phyloP scores from a whole-genome alignment of 1,140 invertebrate species.

The Harpegnathos saltator region DNA sequence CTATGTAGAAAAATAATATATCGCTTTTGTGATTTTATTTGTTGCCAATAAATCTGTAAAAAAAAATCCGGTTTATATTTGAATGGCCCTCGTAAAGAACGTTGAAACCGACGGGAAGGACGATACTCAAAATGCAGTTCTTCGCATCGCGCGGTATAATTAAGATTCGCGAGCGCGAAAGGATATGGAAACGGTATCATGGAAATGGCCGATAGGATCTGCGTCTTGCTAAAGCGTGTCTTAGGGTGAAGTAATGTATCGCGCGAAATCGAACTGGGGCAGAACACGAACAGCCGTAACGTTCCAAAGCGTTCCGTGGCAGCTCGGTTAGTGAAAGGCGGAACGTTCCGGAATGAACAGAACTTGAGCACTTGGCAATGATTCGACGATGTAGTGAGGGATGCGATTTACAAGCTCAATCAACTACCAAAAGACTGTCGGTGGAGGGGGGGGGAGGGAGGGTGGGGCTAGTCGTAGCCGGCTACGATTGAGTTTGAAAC shows the following conservation, averaged over 20 bases:
- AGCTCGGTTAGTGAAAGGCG: constrained; percentile 49
- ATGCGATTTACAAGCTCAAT: constrained; percentile 56
- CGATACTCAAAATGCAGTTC: neutral
- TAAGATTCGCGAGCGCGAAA: constrained; percentile 3
- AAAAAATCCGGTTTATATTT: no score
- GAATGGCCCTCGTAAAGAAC: neutral
- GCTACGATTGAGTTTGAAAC: neutral
- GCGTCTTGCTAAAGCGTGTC: constrained; percentile 37
- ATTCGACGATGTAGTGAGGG: constrained; percentile 18
- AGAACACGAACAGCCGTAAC: constrained; percentile 46
- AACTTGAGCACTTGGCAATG: constrained; percentile 35
- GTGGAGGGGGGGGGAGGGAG: no score
- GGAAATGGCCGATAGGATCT: neutral
- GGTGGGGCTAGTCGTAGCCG: no score
- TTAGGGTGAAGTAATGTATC: constrained; percentile 40
- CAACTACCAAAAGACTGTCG: constrained; percentile 35
- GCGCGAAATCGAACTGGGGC: constrained; percentile 47
- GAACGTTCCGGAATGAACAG: constrained; percentile 49
- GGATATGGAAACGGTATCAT: constrained; percentile 27
- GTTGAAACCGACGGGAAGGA: neutral
- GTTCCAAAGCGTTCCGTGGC: constrained; percentile 38
- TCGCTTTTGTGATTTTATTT: no score
- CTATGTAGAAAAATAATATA: no score
- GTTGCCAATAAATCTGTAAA: no score
- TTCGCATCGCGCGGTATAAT: neutral